phyloP scores from a whole-genome alignment of 2,888 invertebrate species.

The Dicyrtomina minuta region DNA sequence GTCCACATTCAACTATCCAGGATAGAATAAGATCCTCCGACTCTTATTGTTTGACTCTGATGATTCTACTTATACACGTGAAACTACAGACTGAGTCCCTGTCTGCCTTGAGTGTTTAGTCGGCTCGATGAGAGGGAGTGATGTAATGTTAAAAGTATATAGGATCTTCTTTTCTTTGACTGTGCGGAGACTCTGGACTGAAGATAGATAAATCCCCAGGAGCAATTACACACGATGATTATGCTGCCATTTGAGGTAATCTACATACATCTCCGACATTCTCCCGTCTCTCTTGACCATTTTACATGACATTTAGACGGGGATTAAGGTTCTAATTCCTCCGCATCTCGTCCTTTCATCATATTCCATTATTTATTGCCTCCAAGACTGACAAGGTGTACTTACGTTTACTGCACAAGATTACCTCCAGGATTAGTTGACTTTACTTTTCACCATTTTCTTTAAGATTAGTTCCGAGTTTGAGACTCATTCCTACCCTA shows the following conservation, averaged over 20 bases:
- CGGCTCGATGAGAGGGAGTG: neutral
- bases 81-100: too few relatives aligned
- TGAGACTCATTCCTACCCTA: too few relatives aligned
- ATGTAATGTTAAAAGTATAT: neutral
- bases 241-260: conserved; percentile 15
- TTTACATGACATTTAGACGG: conserved; percentile 14
- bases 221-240: conserved; percentile 14
- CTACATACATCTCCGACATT: neutral
- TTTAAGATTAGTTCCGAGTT: too few relatives aligned
- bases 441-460: too few relatives aligned
- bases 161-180: neutral
- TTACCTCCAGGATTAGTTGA: neutral
- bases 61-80: too few relatives aligned
- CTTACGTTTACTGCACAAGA: too few relatives aligned
- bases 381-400: too few relatives aligned
- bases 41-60: neutral
- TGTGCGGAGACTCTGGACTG: neutral
- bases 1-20: neutral
- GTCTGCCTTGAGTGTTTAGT: neutral
- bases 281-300: conserved; percentile 1
- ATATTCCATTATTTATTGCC: neutral
- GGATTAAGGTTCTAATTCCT: conserved; percentile 12
- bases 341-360: conserved; percentile 7
- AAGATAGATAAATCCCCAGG: conserved; percentile 6
- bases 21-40: neutral